Evolutionary conservation across 2,888 invertebrate genomes (phyloP).

Genomic region (Ellobium chinense): DNA sequence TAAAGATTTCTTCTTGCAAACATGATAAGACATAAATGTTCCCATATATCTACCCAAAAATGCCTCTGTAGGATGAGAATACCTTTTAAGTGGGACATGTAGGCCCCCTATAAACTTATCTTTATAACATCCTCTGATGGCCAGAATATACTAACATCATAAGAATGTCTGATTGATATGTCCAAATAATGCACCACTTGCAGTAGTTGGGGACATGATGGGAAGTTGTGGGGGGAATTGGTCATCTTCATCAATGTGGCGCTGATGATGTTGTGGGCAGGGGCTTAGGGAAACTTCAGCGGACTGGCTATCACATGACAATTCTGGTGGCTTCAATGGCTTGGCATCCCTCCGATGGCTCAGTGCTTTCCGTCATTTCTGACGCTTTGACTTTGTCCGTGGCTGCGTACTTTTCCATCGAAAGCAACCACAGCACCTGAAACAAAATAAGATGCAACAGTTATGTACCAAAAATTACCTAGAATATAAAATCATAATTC

Average conservation of each 20-base stretch:
- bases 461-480: not conserved
- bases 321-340: slow-evolving; percentile 49
- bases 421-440: slow-evolving; percentile 73
- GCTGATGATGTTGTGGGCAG: slow-evolving; percentile 21
- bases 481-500: not conserved
- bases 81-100: no score
- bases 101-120: no score
- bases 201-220: not conserved
- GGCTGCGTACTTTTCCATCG: slow-evolving; percentile 57
- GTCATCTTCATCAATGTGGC: slow-evolving; percentile 6
- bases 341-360: slow-evolving; percentile 68
- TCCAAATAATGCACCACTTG: slow-evolving; percentile 33
- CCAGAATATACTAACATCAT: no score
- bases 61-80: no score
- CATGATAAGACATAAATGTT: no score
- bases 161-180: slow-evolving; percentile 55
- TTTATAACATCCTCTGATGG: no score
- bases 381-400: slow-evolving; percentile 67
- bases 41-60: no score
- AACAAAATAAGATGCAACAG: slow-evolving; percentile 8
- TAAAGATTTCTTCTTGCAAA: no score
- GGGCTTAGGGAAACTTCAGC: slow-evolving; percentile 24
- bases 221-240: slow-evolving; percentile 22
- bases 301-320: slow-evolving; percentile 43
- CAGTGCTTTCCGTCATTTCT: slow-evolving; percentile 71